A percentile compares a stretch with the other conserved stretches of the same genome.
These are phyloP conservation scores for Triplophysa tibetana DNA, from an alignment of 2,113 vertebrate species.

Conservation along the genomic window DNA sequence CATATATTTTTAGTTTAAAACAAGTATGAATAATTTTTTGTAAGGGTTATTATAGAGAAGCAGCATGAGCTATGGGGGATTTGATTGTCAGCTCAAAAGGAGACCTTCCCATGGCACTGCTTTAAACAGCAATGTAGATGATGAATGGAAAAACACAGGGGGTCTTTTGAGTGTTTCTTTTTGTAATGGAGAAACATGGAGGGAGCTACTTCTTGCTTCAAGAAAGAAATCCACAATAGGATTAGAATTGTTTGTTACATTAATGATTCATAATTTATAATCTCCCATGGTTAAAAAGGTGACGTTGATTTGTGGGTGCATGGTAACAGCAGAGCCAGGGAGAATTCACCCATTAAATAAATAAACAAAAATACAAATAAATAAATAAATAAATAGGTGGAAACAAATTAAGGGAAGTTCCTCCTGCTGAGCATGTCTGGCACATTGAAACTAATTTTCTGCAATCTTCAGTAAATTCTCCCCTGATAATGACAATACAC, in stretches of 20 bases:
- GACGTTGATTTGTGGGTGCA: slow-evolving; percentile 27
- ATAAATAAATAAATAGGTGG: neutral
- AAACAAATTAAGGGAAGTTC: neutral
- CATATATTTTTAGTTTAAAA: no score
- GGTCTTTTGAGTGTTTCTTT: neutral
- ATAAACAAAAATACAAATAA: neutral
- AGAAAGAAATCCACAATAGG: neutral
- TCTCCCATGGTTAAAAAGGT: neutral
- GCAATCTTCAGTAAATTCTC: slow-evolving; percentile 27
- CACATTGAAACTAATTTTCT: slow-evolving; percentile 35
- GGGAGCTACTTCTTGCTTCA: neutral
- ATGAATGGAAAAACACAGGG: no score
- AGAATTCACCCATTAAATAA: slow-evolving; percentile 24
- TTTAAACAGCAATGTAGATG: no score
- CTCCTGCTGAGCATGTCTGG: slow-evolving; percentile 15
- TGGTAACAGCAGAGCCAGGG: slow-evolving; percentile 8
- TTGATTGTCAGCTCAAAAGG: no score
- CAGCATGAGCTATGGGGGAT: neutral
- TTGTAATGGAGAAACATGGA: no score
- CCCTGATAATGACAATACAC: slow-evolving; percentile 6
- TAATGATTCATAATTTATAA: neutral
- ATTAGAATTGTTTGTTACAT: neutral
- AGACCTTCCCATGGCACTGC: no score
- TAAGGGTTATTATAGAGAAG: no score
- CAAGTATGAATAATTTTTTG: no score